These are phyloP conservation scores for Pantherophis alleghaniensis DNA, from an alignment of 2,797 vertebrate species.

Conservation along the genomic window DNA sequence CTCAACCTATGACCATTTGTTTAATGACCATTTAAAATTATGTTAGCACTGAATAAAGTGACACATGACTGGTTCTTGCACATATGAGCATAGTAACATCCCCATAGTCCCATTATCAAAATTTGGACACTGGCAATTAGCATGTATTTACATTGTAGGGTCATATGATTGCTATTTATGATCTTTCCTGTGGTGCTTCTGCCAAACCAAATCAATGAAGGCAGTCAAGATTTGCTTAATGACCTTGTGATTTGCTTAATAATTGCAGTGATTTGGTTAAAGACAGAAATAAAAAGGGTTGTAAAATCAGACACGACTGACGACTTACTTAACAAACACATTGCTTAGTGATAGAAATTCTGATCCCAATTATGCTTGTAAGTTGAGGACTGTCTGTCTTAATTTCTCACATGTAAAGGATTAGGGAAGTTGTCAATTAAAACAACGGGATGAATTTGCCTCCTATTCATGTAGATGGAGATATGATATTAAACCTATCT, in stretches of 20 bases:
- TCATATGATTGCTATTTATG: not conserved
- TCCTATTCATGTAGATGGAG: not conserved
- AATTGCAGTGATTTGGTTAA: not conserved
- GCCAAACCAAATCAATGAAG: not conserved
- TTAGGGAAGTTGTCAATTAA: not conserved
- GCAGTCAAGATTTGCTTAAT: no score
- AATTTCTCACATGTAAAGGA: not conserved
- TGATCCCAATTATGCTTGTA: not conserved
- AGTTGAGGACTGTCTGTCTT: not conserved
- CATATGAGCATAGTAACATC: not conserved
- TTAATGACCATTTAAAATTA: not conserved
- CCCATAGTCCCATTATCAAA: not conserved
- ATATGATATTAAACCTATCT: not conserved
- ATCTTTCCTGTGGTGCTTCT: not conserved
- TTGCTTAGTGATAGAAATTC: not conserved
- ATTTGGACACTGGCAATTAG: not conserved
- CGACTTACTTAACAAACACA: not conserved
- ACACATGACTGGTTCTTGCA: not conserved
- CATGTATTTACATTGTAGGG: not conserved
- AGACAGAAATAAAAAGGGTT: not conserved
- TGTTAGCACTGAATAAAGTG: not conserved
- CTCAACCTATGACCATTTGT: not conserved
- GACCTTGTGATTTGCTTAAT: not conserved
- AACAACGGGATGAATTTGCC: not conserved
- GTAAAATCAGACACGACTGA: not conserved